Base-by-base conservation (phyloP, 2,888 invertebrate genomes). In the Mechanitis messenoides region DNA sequence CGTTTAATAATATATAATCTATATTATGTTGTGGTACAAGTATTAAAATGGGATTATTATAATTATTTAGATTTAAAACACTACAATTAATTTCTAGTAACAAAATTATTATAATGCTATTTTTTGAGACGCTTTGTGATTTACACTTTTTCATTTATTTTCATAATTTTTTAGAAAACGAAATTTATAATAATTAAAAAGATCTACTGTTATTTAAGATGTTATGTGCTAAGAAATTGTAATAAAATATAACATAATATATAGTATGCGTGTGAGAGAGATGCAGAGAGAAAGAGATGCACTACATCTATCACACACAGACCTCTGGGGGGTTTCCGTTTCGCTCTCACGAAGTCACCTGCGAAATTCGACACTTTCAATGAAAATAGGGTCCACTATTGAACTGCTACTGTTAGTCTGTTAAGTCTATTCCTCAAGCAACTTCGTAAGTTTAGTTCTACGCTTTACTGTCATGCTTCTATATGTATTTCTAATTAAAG, bases 271-370 rank as follows among this genome's bases (percentile, higher is more conserved):
- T 83, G 87, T 83, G 83, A 87, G 83, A 87, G 79, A 85, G 83
- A 86, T 82, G 85, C 83, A 85, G 81, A 86, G 70, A 87, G 76
- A 74, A 63, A 81, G 77, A 85, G 80, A 82, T 79, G 82, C 81
- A 86, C 87, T 88, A 89, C 89, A 88, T 87, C 87, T 85, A 87
- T 85, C 84, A 83, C 87, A 84, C 85, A 89, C 88, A 85, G 85
- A 88, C 90, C 89, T 88, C 82, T 71, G 71, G 74, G 72, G 68
- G 75, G 79, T 77, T 83, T 84, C 81, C 84, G 75, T 80, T 83
- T 85, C 79, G 84, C 84, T 74, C 83, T 89, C 88, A 88, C 86
- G 89, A 87, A 89, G 88, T 90, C 89, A 89, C 89, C 89, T 90
- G 88, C 79, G 88, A 87, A 84, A 88, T 84, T 81, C 76, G 80